Base-by-base conservation (phyloP, 2,797 vertebrate species). In the Trematomus bernacchii region DNA sequence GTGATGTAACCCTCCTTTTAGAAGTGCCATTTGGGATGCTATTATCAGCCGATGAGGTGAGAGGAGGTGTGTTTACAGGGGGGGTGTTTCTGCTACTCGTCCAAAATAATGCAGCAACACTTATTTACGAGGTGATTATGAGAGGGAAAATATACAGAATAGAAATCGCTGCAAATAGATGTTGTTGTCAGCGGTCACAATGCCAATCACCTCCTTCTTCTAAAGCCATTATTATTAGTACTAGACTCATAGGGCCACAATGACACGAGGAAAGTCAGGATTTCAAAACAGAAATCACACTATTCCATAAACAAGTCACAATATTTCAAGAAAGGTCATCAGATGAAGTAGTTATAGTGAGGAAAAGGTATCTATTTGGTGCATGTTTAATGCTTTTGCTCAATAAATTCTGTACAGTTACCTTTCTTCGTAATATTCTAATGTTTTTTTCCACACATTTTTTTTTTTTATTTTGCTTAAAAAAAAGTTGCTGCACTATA, bases 1-100 rank as follows among this genome's bases (percentile, higher is more conserved):
- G 74, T 82, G 82, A 88, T 33, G 82, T 85, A 80, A 89, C 13
- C 72, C 46, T 23, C 50, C 64, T 55, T 53, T 52, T 50, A 54
- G 72, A 63, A 14, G n/a, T 2, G 37, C 46, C 37, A 16, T 46
- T 71, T 50, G 71, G 21, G 37, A 48, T 3, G 59, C 83, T 84
- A 74, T 82, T 79, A 65, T 27, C 71, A 72, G 85, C 46, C 60
- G 40, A 59, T 58, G 67, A 82, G 66, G 65, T 42, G 66, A 9
- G 21, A 37, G 6, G 42, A 1, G 14, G 15, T 58, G 27, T 67
- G 30, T 71, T 65, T 27, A n/a, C 52, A 62, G 42, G 21, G 23
- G 23, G 70, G 50, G 51, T 79, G 51, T 77, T 81, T 79, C 47
- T 58, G 73, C 42, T 0, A 21, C 14, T 51, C 60, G 4, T 77